phyloP scores from a whole-genome alignment of 2,888 invertebrate species.

The Selenia dentaria region DNA sequence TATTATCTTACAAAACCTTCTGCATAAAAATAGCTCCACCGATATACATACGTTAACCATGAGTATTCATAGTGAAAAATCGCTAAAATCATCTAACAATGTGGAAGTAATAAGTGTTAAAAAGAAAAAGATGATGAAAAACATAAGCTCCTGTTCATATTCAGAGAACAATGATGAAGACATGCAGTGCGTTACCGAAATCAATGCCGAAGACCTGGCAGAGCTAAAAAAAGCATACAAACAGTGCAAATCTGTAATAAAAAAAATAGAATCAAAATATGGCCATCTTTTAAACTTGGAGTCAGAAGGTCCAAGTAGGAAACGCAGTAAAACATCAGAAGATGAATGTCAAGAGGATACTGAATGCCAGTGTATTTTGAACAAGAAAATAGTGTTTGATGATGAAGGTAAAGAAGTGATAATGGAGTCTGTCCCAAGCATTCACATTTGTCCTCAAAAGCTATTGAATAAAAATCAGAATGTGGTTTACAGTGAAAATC shows the following conservation, averaged over 20 bases:
- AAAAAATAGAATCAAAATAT: conserved; percentile 68
- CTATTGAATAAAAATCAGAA: conserved; percentile 21
- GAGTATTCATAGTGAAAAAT: not conserved
- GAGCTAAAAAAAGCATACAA: conserved; percentile 62
- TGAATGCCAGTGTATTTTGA: conserved; percentile 56
- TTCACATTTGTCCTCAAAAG: conserved; percentile 61
- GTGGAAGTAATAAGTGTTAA: too few species aligned
- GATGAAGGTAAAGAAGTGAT: conserved; percentile 61
- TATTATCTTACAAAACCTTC: not conserved
- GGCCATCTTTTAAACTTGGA: conserved; percentile 62
- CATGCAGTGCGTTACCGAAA: conserved; percentile 25
- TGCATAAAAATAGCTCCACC: not conserved
- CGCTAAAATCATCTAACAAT: not conserved
- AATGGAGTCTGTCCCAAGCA: conserved; percentile 38
- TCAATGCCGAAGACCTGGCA: conserved; percentile 55
- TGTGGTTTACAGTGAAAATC: conserved; percentile 11
- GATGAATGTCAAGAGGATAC: conserved; percentile 28
- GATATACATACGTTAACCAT: not conserved
- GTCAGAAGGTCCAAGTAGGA: conserved; percentile 21
- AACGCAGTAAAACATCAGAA: conserved; percentile 16
- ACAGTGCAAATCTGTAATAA: conserved; percentile 63
- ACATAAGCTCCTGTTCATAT: conserved; percentile 2
- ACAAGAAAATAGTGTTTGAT: conserved; percentile 69
- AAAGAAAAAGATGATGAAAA: conserved; percentile 25
- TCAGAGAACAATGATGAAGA: conserved; percentile 22